phyloP scores from a whole-genome alignment of 1,140 invertebrate species.

The Drosophila quadrilineata region DNA sequence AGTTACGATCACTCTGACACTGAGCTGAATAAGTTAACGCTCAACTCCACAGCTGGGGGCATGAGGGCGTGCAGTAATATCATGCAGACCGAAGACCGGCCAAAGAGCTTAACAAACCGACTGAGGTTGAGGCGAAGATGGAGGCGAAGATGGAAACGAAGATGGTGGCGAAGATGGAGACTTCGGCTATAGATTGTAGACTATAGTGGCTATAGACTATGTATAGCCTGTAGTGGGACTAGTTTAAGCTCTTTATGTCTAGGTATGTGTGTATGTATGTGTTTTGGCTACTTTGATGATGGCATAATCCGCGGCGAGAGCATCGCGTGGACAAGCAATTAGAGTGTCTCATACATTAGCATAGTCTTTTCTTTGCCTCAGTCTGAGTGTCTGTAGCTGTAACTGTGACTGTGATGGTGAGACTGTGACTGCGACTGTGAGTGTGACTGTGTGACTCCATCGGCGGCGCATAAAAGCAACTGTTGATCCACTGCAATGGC shows the following conservation, averaged over 20 bases:
- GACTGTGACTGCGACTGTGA: not conserved
- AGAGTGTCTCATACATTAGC: slow-evolving; percentile 57
- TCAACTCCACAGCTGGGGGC: too few species aligned
- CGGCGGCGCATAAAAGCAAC: slow-evolving; percentile 51
- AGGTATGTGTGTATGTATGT: too few species aligned
- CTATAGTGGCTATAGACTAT: not conserved
- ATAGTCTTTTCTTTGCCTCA: slow-evolving; percentile 16
- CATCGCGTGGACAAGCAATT: slow-evolving; percentile 70
- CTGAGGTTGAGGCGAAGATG: too few species aligned
- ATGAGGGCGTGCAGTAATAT: not conserved
- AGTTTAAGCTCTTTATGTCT: not conserved
- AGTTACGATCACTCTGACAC: slow-evolving; percentile 3
- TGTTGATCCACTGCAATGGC: slow-evolving; percentile 17
- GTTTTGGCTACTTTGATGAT: slow-evolving; percentile 46
- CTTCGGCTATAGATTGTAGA: not conserved
- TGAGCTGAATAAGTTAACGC: slow-evolving; percentile 6
- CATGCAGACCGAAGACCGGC: not conserved
- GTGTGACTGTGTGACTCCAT: not conserved
- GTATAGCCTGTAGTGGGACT: not conserved
- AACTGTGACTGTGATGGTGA: not conserved
- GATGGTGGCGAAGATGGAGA: not conserved
- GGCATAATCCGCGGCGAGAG: slow-evolving; percentile 45
- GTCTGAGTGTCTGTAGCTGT: not conserved
- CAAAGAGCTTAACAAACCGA: too few species aligned
- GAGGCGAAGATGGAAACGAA: not conserved